These are phyloP conservation scores for Montipora capitata DNA, from an alignment of 92 coral and sea anemone genomes.

Conservation along the genomic window DNA sequence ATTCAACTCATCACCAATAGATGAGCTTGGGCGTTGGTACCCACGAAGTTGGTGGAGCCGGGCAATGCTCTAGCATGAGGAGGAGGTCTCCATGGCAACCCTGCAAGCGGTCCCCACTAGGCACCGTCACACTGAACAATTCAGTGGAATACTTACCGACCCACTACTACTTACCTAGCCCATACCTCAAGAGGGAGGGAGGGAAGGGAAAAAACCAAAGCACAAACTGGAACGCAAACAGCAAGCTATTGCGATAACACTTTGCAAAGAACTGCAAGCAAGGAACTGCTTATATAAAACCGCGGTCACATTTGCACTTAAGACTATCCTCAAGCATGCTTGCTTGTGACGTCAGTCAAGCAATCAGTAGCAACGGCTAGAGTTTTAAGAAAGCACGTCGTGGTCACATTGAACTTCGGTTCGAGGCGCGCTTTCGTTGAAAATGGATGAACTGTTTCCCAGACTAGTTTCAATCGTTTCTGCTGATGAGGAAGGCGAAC, in stretches of 20 bases:
- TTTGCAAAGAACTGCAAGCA: conserved; percentile 35
- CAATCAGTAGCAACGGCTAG: too few species aligned
- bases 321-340: too few species aligned
- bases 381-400: too few species aligned
- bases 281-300: too few species aligned
- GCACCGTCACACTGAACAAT: conserved; percentile 18
- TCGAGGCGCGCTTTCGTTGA: too few species aligned
- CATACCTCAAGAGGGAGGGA: conserved; percentile 8
- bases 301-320: too few species aligned
- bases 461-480: too few species aligned
- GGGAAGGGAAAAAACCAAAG: conserved; percentile 4
- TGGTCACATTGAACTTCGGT: too few species aligned
- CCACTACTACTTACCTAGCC: conserved; percentile 1
- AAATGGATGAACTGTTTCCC: too few species aligned
- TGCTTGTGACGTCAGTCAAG: too few species aligned
- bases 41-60: conserved; percentile 11
- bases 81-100: conserved; percentile 2
- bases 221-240: conserved; percentile 9
- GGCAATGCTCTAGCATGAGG: conserved; percentile 20
- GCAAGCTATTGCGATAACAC: conserved; percentile 57
- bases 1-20: too few species aligned
- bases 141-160: conserved; percentile 26
- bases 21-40: conserved; percentile 14
- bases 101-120: not conserved
- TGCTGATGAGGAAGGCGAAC: too few species aligned